Evolutionary conservation across 2,888 invertebrate genomes (phyloP).

Genomic region (Pseudococcus viburni): DNA sequence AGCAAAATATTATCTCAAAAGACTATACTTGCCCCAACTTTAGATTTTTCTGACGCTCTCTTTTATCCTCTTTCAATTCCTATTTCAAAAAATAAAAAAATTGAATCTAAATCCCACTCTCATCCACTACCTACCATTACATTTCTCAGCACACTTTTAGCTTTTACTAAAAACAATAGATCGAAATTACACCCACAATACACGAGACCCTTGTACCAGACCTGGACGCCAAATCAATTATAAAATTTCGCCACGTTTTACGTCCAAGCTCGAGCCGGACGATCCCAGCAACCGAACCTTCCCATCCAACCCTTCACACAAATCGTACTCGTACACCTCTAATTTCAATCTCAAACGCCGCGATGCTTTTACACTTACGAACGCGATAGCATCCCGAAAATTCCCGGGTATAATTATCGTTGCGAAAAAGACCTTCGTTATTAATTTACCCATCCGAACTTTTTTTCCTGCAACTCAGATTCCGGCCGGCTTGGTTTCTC

Average conservation of each 20-base stretch:
- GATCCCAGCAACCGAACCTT: neutral
- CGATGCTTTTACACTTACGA: neutral
- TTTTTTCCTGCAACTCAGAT: neutral
- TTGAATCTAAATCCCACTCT: too few relatives aligned
- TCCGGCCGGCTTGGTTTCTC: neutral
- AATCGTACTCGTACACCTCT: neutral
- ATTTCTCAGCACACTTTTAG: neutral
- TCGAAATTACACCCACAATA: neutral
- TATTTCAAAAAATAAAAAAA: too few relatives aligned
- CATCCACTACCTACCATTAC: too few relatives aligned
- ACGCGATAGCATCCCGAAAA: neutral
- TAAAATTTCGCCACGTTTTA: neutral
- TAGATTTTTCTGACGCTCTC: too few relatives aligned
- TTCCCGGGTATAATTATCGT: neutral
- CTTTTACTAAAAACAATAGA: neutral
- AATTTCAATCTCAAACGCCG: neutral
- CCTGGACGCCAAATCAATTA: neutral
- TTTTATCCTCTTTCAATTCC: too few relatives aligned
- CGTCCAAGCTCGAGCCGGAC: neutral
- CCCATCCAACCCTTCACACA: neutral
- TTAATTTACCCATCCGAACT: slow-evolving; percentile 12
- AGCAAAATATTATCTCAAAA: too few relatives aligned
- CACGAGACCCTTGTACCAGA: neutral
- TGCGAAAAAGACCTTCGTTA: slow-evolving; percentile 13
- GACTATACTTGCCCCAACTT: too few relatives aligned